Evolutionary conservation across 1,140 invertebrate genomes (phyloP).

Genomic region (Diuraphis noxia): DNA sequence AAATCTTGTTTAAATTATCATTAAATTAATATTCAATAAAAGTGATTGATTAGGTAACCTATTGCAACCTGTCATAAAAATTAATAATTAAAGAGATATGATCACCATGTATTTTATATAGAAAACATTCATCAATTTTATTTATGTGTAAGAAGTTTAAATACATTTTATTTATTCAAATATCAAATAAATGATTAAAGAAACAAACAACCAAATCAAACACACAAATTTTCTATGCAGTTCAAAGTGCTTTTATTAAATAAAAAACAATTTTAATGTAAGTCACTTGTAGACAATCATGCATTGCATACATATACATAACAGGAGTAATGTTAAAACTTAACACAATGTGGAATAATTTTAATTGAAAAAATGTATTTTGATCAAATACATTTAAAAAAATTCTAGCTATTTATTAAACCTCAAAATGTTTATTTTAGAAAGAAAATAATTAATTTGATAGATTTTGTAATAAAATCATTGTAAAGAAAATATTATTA

Average conservation of each 20-base stretch:
- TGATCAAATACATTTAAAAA: neutral
- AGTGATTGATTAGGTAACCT: neutral
- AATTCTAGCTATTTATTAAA: neutral
- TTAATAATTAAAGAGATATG: neutral
- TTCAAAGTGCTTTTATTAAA: neutral
- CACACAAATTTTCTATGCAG: neutral
- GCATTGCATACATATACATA: neutral
- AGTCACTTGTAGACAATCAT: neutral
- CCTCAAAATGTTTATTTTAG: neutral
- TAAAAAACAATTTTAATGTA: neutral
- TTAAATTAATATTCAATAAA: neutral
- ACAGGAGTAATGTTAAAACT: neutral
- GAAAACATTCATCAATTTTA: neutral
- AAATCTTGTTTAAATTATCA: neutral
- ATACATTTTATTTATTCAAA: neutral
- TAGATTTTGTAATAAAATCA: neutral
- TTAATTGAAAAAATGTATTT: neutral
- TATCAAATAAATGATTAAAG: neutral
- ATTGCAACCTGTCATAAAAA: neutral
- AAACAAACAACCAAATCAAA: neutral
- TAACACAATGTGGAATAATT: neutral
- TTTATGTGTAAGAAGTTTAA: neutral
- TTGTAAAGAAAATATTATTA: neutral
- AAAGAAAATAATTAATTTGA: slow-evolving; percentile 2
- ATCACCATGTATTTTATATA: neutral